A percentile compares a stretch with the other conserved stretches of the same genome.
Evolutionary conservation across 2,888 invertebrate species (phyloP).

Genomic region (Lasioglossum leucozonium): DNA sequence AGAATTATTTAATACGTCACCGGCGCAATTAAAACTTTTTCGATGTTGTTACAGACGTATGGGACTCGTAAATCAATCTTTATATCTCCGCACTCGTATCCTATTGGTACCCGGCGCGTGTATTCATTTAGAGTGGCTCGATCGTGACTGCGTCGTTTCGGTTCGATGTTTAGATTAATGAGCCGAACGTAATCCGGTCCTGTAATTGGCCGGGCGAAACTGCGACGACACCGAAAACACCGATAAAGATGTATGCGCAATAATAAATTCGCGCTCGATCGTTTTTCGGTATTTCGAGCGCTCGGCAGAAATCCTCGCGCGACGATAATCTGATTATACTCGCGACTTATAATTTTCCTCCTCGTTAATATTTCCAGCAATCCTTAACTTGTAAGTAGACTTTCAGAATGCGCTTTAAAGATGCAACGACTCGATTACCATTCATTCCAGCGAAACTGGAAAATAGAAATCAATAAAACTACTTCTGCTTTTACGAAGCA

Average conservation of each 20-base stretch:
- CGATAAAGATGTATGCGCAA: constrained; percentile 29
- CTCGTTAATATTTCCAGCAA: background rate
- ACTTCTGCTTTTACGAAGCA: too few relatives aligned
- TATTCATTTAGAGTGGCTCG: constrained; percentile 51
- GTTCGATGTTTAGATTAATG: constrained; percentile 57
- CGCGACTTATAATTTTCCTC: too few relatives aligned
- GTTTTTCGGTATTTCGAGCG: background rate
- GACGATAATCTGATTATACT: background rate
- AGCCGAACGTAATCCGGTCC: constrained; percentile 43
- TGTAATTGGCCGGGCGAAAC: constrained; percentile 45
- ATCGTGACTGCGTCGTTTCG: constrained; percentile 34
- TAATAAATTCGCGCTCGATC: constrained; percentile 35
- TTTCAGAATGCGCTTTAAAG: too few relatives aligned
- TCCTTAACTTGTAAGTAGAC: too few relatives aligned
- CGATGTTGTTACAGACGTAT: background rate
- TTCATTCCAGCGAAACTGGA: too few relatives aligned
- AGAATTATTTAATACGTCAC: constrained; percentile 46
- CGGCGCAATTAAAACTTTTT: constrained; percentile 55
- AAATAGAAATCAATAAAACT: too few relatives aligned
- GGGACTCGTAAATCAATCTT: constrained; percentile 57
- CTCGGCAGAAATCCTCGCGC: background rate
- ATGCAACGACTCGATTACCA: too few relatives aligned
- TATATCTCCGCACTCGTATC: constrained; percentile 35
- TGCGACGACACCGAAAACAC: constrained; percentile 46
- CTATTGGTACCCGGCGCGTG: constrained; percentile 26